phyloP scores from a whole-genome alignment of 2,113 vertebrate genomes.

The Toxotes jaculatrix region DNA sequence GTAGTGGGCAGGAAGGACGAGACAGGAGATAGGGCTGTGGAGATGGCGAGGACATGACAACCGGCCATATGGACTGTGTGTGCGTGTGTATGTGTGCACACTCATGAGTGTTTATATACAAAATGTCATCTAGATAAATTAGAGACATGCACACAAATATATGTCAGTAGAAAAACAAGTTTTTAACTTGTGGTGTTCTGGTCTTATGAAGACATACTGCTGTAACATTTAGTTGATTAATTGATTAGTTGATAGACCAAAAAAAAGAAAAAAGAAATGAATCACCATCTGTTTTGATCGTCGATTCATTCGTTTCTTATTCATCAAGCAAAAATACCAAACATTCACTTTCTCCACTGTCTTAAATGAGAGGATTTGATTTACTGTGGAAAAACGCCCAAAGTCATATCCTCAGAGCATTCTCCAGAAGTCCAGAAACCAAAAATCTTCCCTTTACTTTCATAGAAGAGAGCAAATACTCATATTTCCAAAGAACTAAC shows the following conservation, averaged over 20 bases:
- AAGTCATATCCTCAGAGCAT: no score
- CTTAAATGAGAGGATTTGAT: neutral
- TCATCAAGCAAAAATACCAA: neutral
- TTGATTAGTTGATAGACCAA: neutral
- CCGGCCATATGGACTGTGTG: conserved; percentile 63
- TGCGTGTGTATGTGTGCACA: neutral
- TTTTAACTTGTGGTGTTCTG: neutral
- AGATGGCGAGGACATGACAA: conserved; percentile 56
- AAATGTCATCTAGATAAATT: neutral
- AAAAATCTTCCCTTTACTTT: neutral
- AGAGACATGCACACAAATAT: neutral
- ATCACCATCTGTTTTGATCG: neutral
- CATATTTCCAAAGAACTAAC: neutral
- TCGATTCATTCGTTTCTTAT: neutral
- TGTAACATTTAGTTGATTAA: neutral
- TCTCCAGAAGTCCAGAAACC: neutral
- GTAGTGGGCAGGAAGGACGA: conserved; percentile 72
- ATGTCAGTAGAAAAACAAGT: neutral
- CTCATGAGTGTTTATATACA: no score
- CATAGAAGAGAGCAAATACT: neutral
- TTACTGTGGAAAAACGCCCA: no score
- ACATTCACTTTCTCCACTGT: neutral
- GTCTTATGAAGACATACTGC: neutral
- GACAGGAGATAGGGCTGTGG: conserved; percentile 62
- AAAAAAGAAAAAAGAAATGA: neutral